These are phyloP conservation scores for Phoebastria nigripes DNA, from an alignment of 2,797 vertebrate genomes.

Conservation along the genomic window DNA sequence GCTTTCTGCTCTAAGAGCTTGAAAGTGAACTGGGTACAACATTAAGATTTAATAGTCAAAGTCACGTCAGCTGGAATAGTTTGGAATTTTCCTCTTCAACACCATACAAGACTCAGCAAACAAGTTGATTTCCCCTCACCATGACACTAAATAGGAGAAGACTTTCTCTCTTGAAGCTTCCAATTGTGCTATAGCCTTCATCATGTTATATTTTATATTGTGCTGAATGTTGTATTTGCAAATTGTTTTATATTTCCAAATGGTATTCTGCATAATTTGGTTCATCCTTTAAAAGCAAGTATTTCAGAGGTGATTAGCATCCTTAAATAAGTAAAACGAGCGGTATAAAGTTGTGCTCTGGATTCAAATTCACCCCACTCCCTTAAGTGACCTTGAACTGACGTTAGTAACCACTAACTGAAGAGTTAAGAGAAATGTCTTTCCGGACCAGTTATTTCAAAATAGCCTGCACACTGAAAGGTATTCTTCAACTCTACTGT, in stretches of 20 bases:
- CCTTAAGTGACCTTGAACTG: not conserved
- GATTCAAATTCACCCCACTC: not conserved
- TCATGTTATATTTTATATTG: not conserved
- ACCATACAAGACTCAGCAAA: not conserved
- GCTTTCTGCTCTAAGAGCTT: not conserved
- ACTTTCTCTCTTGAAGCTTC: not conserved
- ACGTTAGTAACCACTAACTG: not conserved
- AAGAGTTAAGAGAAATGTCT: not conserved
- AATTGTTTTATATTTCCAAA: not conserved
- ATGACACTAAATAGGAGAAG: not conserved
- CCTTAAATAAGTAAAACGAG: not conserved
- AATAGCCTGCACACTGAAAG: not conserved
- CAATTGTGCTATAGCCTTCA: not conserved
- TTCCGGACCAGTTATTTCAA: not conserved
- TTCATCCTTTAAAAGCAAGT: not conserved
- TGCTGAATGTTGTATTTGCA: not conserved
- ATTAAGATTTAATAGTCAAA: not conserved
- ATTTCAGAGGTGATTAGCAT: not conserved
- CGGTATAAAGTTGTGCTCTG: not conserved
- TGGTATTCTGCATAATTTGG: not conserved
- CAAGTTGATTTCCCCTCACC: not conserved
- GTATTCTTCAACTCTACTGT: not conserved
- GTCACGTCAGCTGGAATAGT: not conserved
- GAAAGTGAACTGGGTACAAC: not conserved
- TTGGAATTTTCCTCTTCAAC: not conserved